Evolutionary conservation across 2,888 invertebrate species (phyloP).

Genomic region (Polydrusus tereticollis): DNA sequence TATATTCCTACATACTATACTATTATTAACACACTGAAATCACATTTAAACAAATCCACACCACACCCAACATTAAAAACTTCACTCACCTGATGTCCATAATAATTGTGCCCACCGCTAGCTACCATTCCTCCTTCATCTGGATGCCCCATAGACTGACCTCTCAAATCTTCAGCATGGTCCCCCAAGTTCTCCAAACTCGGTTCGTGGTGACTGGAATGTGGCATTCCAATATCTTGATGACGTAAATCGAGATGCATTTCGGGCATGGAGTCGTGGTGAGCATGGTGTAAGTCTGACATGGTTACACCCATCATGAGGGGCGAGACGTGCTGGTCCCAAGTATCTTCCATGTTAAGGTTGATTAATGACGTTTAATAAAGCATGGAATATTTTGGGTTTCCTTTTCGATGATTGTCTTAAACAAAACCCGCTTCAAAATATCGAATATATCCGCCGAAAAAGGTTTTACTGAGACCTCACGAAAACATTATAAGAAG

Average conservation of each 20-base stretch:
- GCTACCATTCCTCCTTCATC: constrained; percentile 37
- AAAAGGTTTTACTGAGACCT: too few species aligned
- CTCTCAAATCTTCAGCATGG: constrained; percentile 36
- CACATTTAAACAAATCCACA: too few species aligned
- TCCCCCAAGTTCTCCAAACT: constrained; percentile 37
- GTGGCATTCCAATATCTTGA: constrained; percentile 62
- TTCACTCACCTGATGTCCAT: constrained; percentile 55
- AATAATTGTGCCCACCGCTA: constrained; percentile 50
- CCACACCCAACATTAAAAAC: too few species aligned
- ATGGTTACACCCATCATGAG: constrained; percentile 67
- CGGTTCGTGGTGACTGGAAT: constrained; percentile 42
- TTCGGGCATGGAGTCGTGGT: constrained; percentile 55
- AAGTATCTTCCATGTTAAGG: constrained; percentile 65
- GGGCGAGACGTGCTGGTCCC: constrained; percentile 67
- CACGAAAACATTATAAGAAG: too few species aligned
- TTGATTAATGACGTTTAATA: too few species aligned
- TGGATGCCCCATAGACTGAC: constrained; percentile 37
- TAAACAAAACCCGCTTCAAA: too few species aligned
- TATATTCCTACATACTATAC: too few species aligned
- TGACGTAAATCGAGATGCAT: constrained; percentile 49
- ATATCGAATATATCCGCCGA: too few species aligned
- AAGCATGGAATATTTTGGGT: too few species aligned
- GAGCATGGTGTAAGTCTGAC: constrained; percentile 58
- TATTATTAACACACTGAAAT: too few species aligned
- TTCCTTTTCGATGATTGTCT: too few species aligned